Percentiles rank a stretch among this genome's conserved stretches.
phyloP scores from a whole-genome alignment of 2,888 invertebrate species.

The Sepiola atlantica region DNA sequence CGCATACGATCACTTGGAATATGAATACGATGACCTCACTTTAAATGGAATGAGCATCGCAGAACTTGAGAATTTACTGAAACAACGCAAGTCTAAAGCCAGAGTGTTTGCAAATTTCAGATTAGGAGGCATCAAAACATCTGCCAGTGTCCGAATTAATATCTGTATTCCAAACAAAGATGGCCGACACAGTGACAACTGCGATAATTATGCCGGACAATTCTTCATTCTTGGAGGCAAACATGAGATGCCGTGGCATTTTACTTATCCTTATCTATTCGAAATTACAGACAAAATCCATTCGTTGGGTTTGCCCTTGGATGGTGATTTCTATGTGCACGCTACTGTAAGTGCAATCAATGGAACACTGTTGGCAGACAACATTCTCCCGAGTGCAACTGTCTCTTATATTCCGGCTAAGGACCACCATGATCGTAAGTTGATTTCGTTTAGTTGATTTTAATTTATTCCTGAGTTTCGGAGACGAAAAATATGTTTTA shows the following conservation, averaged over 20 bases:
- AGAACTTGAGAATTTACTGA: slow-evolving; percentile 49
- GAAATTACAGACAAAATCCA: slow-evolving; percentile 52
- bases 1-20: slow-evolving; percentile 49
- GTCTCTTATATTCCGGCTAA: slow-evolving; percentile 50
- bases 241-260: slow-evolving; percentile 56
- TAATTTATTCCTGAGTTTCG: not conserved
- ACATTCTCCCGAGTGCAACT: slow-evolving; percentile 49
- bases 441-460: slow-evolving; percentile 41
- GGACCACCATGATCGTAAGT: slow-evolving; percentile 53
- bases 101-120: slow-evolving; percentile 52
- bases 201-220: slow-evolving; percentile 51
- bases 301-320: slow-evolving; percentile 43
- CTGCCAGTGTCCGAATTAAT: slow-evolving; percentile 53
- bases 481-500: too few relatives aligned
- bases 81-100: slow-evolving; percentile 50
- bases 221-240: slow-evolving; percentile 56
- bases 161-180: slow-evolving; percentile 48
- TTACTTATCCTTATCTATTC: slow-evolving; percentile 52
- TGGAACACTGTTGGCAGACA: slow-evolving; percentile 49
- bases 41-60: slow-evolving; percentile 52
- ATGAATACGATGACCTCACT: slow-evolving; percentile 52
- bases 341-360: slow-evolving; percentile 52
- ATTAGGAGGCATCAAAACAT: slow-evolving; percentile 52
- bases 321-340: slow-evolving; percentile 51
- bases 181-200: slow-evolving; percentile 43